Evolutionary conservation across 2,888 invertebrate genomes (phyloP).

Genomic region (Heliconius aoede): DNA sequence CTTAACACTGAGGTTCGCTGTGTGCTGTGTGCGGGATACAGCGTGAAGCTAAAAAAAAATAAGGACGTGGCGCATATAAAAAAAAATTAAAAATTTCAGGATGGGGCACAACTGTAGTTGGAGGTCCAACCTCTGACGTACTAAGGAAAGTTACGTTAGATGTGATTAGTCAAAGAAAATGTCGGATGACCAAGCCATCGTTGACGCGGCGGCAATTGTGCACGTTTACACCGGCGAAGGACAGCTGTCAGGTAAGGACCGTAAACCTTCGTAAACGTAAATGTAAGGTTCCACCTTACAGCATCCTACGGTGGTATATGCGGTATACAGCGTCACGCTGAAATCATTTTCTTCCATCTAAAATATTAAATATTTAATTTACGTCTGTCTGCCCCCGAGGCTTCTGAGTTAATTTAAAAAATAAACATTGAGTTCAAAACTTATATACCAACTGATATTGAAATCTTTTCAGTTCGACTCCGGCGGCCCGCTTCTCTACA

Average conservation of each 20-base stretch:
- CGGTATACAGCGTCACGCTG: neutral
- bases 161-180: conserved; percentile 74
- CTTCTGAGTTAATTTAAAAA: neutral
- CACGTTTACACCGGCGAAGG: conserved; percentile 77
- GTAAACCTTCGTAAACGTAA: no score
- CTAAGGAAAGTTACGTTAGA: conserved; percentile 81
- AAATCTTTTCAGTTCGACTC: conserved; percentile 68
- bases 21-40: neutral
- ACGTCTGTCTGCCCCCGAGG: no score
- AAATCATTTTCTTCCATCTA: no score
- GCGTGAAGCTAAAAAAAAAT: neutral
- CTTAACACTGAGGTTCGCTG: no score
- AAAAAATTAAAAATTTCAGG: conserved; percentile 68
- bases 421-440: neutral
- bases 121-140: conserved; percentile 75
- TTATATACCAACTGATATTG: neutral
- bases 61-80: no score
- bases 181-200: conserved; percentile 56
- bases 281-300: neutral
- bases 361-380: no score
- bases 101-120: conserved; percentile 83
- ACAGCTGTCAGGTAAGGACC: conserved; percentile 85
- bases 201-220: conserved; percentile 72
- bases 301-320: neutral
- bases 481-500: conserved; percentile 84